Base-by-base conservation (phyloP, 1,140 invertebrate species). In the Sinella curviseta region DNA sequence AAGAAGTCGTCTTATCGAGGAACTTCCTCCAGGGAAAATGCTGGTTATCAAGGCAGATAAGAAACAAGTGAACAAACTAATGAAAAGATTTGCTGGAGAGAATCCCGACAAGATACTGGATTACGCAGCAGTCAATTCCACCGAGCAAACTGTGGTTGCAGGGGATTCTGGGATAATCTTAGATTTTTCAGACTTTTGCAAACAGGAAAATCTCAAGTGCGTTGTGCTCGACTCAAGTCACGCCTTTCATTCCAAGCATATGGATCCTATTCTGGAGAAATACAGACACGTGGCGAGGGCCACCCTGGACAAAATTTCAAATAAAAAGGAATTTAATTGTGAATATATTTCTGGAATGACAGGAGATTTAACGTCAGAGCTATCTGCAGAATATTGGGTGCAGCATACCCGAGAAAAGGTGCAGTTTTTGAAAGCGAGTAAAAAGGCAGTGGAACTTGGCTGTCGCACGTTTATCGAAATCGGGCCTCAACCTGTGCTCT, bases 11-110 rank as follows among this genome's bases (percentile, higher is more conserved):
- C 48, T 82, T 1, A 76, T 82, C 65, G 73, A 80, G 26, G 36
- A 34, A 26, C 48, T 82, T 24, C 75, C 36, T 1, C 76, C n/a
- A 35, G 78, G 78, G 17, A 75, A 55, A 20, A 82, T 82, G 81
- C 54, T 82, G 30, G 70, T 74, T 2, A 3, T 74, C 24, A 36
- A 31, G 31, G 78, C 78, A 17, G 34, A 36, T 24, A 35, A 77
- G 0, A 70, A 78, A 67, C 30, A 35, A 0, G 70, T 77, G n/a
- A 28, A n/a, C 14, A 39, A 79, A 60, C 34, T 74, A n/a, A 57
- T 75, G 0, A 48, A 34, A 55, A 31, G 24, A 74, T 31, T 30
- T 26, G 14, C 30, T 14, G 8, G n/a, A 16, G 8, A 28, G 16
- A 31, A 2, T 76, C 39, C 39, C 34, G n/a, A 12, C 1, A 75